These are phyloP conservation scores for Myiagra hebetior DNA, from an alignment of 2,113 vertebrate species.

Conservation along the genomic window DNA sequence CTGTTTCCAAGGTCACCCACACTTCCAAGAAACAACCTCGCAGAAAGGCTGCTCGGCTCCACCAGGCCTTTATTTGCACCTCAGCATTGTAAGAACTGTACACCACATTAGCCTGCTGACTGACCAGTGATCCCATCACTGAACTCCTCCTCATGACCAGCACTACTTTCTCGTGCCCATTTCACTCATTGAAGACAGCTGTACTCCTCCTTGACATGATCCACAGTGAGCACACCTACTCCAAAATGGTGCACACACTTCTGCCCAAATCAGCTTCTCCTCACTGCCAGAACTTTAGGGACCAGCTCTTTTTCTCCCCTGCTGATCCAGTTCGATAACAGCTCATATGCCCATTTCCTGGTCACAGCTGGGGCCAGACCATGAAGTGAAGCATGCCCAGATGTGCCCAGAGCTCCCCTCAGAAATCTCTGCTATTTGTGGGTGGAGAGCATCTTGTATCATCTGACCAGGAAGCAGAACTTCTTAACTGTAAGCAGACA, in stretches of 20 bases:
- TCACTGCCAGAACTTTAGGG: neutral
- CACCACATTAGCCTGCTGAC: neutral
- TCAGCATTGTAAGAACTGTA: neutral
- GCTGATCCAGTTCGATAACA: neutral
- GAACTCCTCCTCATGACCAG: neutral
- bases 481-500: neutral
- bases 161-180: neutral
- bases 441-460: no score
- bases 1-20: conserved; percentile 41
- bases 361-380: neutral
- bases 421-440: neutral
- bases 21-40: neutral
- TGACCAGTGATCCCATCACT: neutral
- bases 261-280: neutral
- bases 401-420: no score
- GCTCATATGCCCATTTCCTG: neutral
- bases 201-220: neutral
- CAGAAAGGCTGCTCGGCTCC: neutral
- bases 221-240: fast-evolving
- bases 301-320: neutral
- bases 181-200: neutral
- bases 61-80: neutral
- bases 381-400: neutral
- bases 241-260: fast-evolving
- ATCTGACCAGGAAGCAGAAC: neutral